Conservation (phyloP, 1,140 invertebrate species). For the Zaprionus taronus region DNA sequence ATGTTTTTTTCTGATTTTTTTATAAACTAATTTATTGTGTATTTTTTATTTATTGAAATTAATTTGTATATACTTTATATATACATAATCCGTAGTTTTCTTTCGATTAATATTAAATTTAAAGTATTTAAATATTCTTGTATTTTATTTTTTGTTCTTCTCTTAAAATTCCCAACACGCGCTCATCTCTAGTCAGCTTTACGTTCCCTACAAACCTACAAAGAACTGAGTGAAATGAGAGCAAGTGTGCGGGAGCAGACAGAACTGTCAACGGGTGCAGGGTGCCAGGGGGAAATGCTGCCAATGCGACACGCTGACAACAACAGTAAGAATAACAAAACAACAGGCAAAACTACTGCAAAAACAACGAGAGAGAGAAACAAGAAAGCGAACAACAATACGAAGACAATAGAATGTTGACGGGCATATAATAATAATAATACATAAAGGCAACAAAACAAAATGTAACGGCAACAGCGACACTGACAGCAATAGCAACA, state of each 20-base stretch:
- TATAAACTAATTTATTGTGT: no score
- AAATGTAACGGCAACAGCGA: conserved; percentile 57
- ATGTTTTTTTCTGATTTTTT: no score
- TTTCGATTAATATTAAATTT: no score
- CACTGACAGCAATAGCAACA: conserved; percentile 50
- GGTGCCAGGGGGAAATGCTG: conserved; percentile 41
- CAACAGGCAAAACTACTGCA: conserved; percentile 38
- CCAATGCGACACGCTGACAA: conserved; percentile 55
- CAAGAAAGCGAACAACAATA: conserved; percentile 26
- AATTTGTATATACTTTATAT: no score
- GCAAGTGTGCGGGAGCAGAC: background rate
- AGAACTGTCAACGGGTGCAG: conserved; percentile 24
- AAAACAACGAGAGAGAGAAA: conserved; percentile 21
- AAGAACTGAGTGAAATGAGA: conserved; percentile 3
- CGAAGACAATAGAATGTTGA: conserved; percentile 45
- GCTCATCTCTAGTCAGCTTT: background rate
- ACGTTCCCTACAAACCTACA: background rate
- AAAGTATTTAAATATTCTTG: no score
- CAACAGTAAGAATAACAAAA: conserved; percentile 32
- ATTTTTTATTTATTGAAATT: no score
- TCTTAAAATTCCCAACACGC: background rate
- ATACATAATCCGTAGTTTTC: no score
- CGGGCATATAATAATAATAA: conserved; percentile 67
- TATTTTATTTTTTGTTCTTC: no score
- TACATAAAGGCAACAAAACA: conserved; percentile 67